These are phyloP conservation scores for Morbakka virulenta DNA, from an alignment of 30 jellyfish, hydroid and myxozoan genomes.

Conservation along the genomic window DNA sequence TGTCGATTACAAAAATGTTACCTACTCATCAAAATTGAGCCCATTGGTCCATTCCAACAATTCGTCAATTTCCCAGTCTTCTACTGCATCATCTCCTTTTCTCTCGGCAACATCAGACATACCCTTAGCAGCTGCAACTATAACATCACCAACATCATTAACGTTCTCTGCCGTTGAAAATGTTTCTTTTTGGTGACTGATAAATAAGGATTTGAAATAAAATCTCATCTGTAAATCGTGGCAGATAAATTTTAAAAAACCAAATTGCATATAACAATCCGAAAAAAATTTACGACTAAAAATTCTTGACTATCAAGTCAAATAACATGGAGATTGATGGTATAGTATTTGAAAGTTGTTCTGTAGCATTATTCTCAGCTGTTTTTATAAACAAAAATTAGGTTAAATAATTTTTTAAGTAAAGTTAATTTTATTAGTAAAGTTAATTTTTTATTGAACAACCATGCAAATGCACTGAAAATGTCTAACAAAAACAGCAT, in stretches of 20 bases:
- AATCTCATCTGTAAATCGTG: neutral
- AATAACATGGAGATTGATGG: too few relatives aligned
- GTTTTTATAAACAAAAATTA: too few relatives aligned
- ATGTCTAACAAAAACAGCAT: too few relatives aligned
- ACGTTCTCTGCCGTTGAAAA: slow-evolving; percentile 6
- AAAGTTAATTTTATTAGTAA: too few relatives aligned
- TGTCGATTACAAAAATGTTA: too few relatives aligned
- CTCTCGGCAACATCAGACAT: slow-evolving; percentile 16
- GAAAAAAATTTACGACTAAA: neutral
- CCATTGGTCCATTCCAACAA: slow-evolving; percentile 81
- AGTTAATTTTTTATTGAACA: too few relatives aligned
- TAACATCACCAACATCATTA: slow-evolving; percentile 1
- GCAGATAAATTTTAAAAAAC: neutral
- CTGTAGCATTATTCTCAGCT: too few relatives aligned
- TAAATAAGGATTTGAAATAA: neutral
- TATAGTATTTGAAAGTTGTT: too few relatives aligned
- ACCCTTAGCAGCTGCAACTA: slow-evolving; percentile 81
- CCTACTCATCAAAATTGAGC: slow-evolving; percentile 72
- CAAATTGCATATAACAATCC: neutral
- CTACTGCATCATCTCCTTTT: slow-evolving; percentile 42
- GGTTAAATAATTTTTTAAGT: too few relatives aligned
- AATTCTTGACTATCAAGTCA: neutral
- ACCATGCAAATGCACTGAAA: too few relatives aligned
- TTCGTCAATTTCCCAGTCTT: slow-evolving; percentile 94
- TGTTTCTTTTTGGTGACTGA: slow-evolving; percentile 72